These are phyloP conservation scores for Emydocephalus ijimae DNA, from an alignment of 2,113 vertebrate species.

Conservation along the genomic window DNA sequence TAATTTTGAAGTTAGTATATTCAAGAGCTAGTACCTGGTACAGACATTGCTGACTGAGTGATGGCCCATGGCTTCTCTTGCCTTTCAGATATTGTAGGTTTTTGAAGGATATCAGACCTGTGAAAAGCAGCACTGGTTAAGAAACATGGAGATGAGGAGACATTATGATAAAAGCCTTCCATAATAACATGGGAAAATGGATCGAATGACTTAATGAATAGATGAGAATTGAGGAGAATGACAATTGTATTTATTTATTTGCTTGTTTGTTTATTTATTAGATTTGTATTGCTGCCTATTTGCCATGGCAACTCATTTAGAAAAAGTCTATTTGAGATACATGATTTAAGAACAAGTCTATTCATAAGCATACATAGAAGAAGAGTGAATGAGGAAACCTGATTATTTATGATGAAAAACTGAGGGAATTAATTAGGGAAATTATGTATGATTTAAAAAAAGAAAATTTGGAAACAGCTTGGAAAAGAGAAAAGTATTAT, in stretches of 20 bases:
- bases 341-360: background rate
- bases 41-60: conserved; percentile 48
- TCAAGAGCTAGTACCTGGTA: conserved; percentile 80
- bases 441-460: background rate
- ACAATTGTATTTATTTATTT: background rate
- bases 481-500: background rate
- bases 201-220: background rate
- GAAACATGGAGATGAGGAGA: background rate
- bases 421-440: background rate
- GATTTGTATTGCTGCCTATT: too few relatives aligned
- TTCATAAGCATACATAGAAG: background rate
- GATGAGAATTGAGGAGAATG: background rate
- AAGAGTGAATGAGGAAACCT: background rate
- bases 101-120: conserved; percentile 57
- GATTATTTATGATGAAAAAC: background rate
- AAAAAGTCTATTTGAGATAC: background rate
- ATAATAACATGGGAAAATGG: background rate
- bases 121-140: conserved; percentile 16
- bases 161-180: background rate
- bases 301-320: background rate
- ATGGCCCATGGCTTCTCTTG: conserved; percentile 62
- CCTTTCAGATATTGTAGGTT: conserved; percentile 55
- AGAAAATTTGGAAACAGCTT: background rate
- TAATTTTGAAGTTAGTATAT: conserved; percentile 55
- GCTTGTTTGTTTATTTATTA: too few relatives aligned